Conservation (phyloP, 2,888 invertebrate species). For the Cephus spinipes region DNA sequence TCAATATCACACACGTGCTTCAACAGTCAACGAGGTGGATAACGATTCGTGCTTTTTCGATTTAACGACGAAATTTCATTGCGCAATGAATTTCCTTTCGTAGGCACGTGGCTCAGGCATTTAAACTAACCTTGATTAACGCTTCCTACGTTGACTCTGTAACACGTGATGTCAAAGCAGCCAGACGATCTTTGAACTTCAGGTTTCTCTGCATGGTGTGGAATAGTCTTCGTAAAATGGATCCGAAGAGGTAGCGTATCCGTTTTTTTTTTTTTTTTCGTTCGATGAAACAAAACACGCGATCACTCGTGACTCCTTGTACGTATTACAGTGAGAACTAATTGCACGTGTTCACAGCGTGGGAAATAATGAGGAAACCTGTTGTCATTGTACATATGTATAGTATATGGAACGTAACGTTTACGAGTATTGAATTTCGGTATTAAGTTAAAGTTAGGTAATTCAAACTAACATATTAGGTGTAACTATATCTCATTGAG, state of each 20-base stretch:
- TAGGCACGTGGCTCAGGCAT: slow-evolving; percentile 12
- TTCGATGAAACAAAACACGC: background rate
- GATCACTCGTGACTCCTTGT: background rate
- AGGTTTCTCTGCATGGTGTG: background rate
- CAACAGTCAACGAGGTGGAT: no score
- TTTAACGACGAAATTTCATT: no score
- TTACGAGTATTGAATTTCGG: background rate
- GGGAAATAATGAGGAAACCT: background rate
- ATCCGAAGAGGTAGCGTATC: background rate
- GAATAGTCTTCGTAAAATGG: background rate
- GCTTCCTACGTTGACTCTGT: slow-evolving; percentile 52
- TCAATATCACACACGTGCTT: background rate
- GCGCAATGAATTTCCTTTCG: background rate
- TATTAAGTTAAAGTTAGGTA: background rate
- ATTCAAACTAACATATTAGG: background rate
- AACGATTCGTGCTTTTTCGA: no score
- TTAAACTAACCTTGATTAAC: slow-evolving; percentile 51
- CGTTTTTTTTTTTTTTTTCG: background rate
- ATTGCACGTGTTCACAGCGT: background rate
- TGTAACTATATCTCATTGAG: background rate
- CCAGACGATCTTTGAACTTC: background rate
- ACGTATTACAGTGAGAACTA: background rate
- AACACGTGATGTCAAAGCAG: slow-evolving; percentile 31
- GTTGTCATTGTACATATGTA: background rate
- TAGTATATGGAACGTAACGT: background rate